A percentile compares a stretch with the other conserved stretches of the same genome.
Conservation (phyloP, 2,113 vertebrate species). For the rabbit (Oryctolagus cuniculus) region mOryCun1.1 NC_091449.1:61152001-61152500, state of each 20-base stretch:
- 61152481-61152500: background rate
- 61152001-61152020: too few species aligned
- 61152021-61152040: too few species aligned
- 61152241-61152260: background rate
- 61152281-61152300: background rate
- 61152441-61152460: background rate
- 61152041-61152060: too few species aligned
- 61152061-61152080: too few species aligned
- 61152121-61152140: background rate
- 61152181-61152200: background rate
- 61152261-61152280: background rate
- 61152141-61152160: background rate
- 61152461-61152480: background rate
- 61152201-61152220: background rate
- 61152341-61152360: background rate
- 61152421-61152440: background rate
- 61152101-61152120: background rate
- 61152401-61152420: background rate
- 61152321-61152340: background rate
- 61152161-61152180: background rate
- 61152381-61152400: background rate
- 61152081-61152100: too few species aligned
- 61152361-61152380: background rate
- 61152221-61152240: background rate
- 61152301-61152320: constrained; percentile 6